Percentiles rank a stretch among this genome's conserved stretches.
phyloP scores from a whole-genome alignment of 2,888 invertebrate genomes.

The Rhagium mordax region DNA sequence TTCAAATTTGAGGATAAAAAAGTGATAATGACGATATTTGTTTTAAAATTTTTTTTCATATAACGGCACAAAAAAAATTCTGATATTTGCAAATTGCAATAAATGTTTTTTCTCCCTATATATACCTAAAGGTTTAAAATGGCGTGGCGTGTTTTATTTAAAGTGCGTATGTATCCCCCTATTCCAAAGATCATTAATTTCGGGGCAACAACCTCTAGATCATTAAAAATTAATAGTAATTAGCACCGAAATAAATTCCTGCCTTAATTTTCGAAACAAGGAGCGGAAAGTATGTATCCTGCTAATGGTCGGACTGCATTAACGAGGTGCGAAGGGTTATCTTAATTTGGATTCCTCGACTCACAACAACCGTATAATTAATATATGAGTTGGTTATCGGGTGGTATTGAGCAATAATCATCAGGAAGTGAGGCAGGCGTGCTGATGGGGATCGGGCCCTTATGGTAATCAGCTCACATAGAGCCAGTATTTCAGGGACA shows the following conservation, averaged over 20 bases:
- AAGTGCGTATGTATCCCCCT: no score
- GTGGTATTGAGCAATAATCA: slow-evolving; percentile 37
- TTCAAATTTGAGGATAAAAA: no score
- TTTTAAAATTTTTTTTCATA: no score
- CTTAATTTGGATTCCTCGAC: slow-evolving; percentile 38
- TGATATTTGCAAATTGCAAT: no score
- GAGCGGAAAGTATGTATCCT: background rate
- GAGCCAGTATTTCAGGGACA: slow-evolving; percentile 49
- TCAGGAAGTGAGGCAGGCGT: slow-evolving; percentile 33
- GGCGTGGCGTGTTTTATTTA: no score
- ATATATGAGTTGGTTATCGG: slow-evolving; percentile 43
- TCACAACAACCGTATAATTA: slow-evolving; percentile 43
- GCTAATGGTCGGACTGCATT: slow-evolving; percentile 19
- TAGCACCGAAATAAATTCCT: background rate
- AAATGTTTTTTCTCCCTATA: no score
- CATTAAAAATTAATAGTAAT: background rate
- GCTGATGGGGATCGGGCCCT: slow-evolving; percentile 31
- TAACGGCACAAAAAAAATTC: no score
- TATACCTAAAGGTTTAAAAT: no score
- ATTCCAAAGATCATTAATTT: background rate
- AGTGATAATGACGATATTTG: no score
- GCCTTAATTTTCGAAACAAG: background rate
- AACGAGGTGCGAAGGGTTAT: slow-evolving; percentile 26
- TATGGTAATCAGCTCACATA: slow-evolving; percentile 54
- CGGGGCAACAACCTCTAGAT: background rate